Evolutionary conservation across 2,113 vertebrate genomes (phyloP).

Genomic region (Mirza zaza): DNA sequence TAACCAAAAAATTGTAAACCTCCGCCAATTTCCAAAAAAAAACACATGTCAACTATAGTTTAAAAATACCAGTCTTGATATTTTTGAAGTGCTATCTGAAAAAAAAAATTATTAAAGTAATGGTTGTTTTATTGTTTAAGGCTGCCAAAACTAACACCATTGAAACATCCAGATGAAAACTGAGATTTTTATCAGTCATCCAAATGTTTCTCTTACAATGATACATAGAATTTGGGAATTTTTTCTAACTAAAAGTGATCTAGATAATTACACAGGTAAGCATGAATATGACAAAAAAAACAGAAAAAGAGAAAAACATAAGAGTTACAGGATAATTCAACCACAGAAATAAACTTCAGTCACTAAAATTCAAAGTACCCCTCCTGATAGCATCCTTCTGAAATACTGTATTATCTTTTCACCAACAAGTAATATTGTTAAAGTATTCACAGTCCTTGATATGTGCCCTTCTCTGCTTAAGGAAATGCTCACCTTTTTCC

Average conservation of each 20-base stretch:
- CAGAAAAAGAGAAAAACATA: slow-evolving; percentile 15
- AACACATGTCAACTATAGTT: neutral
- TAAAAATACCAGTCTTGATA: neutral
- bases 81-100: slow-evolving; percentile 52
- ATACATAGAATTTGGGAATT: neutral
- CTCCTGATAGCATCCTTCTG: slow-evolving; percentile 19
- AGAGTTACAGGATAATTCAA: slow-evolving; percentile 18
- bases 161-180: slow-evolving; percentile 48
- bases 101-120: neutral
- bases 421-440: slow-evolving; percentile 37
- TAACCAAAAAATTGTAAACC: slow-evolving; percentile 39
- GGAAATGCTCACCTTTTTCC: slow-evolving; percentile 51
- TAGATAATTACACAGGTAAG: slow-evolving; percentile 49
- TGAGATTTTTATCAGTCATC: slow-evolving; percentile 34
- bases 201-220: slow-evolving; percentile 52
- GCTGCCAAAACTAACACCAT: slow-evolving; percentile 45
- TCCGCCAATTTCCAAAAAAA: neutral
- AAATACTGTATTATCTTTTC: neutral
- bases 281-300: slow-evolving; percentile 48
- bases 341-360: slow-evolving; percentile 42
- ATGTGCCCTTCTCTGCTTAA: slow-evolving; percentile 57
- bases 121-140: slow-evolving; percentile 27
- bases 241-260: slow-evolving; percentile 44
- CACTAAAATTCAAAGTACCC: slow-evolving; percentile 52
- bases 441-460: slow-evolving; percentile 5